A percentile compares a stretch with the other conserved stretches of the same genome.
These are phyloP conservation scores for Onychomys leucogaster DNA, from an alignment of 2,797 vertebrate genomes.

Conservation along the genomic window DNA sequence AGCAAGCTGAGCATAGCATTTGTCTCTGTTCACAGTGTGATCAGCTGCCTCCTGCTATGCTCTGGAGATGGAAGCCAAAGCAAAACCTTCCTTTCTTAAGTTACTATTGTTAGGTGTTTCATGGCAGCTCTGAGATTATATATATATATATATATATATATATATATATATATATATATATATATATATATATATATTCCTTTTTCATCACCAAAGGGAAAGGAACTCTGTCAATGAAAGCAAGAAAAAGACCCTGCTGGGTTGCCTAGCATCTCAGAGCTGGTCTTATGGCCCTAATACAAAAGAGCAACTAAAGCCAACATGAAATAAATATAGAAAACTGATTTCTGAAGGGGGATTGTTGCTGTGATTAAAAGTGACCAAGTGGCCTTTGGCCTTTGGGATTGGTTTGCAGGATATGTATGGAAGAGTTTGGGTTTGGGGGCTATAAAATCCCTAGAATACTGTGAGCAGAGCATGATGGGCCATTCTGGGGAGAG, in stretches of 20 bases:
- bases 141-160: too few species aligned
- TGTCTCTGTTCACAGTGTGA: background rate
- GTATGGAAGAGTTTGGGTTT: background rate
- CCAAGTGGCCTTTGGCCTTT: background rate
- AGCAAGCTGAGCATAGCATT: background rate
- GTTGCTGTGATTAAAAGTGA: background rate
- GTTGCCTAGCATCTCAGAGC: background rate
- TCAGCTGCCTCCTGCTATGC: background rate
- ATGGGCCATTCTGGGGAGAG: background rate
- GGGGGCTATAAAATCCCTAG: background rate
- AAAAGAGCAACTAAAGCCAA: constrained; percentile 29
- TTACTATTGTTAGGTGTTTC: background rate
- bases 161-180: too few species aligned
- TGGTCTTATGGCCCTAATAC: background rate
- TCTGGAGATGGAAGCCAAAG: background rate
- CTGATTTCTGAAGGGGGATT: background rate
- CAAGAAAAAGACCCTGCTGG: background rate
- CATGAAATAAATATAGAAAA: background rate
- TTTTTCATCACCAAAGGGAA: background rate
- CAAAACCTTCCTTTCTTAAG: background rate
- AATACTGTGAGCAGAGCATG: background rate
- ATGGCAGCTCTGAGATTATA: background rate
- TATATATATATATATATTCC: too few species aligned
- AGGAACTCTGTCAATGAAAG: background rate
- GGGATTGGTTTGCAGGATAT: background rate